These are phyloP conservation scores for Asarcornis scutulata DNA, from an alignment of 2,113 vertebrate genomes.

Conservation along the genomic window DNA sequence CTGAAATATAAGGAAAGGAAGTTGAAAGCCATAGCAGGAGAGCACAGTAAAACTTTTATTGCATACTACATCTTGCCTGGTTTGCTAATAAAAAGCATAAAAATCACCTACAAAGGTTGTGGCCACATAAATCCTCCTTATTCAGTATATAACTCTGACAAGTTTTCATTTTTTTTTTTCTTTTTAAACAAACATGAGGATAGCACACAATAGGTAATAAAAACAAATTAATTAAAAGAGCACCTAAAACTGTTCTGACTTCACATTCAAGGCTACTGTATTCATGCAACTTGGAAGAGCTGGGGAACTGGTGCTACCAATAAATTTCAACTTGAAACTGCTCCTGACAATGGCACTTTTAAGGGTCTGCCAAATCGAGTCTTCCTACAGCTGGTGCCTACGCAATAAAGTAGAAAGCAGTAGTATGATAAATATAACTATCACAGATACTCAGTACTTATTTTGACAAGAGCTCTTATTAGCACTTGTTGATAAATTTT, in stretches of 20 bases:
- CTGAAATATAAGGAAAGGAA: constrained; percentile 17
- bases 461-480: not conserved
- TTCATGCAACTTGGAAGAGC: constrained; percentile 12
- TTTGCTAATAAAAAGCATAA: constrained; percentile 70
- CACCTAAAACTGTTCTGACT: not conserved
- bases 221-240: constrained; percentile 60
- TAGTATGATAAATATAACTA: not conserved
- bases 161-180: not conserved
- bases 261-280: not conserved
- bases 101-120: constrained; percentile 46
- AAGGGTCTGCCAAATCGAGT: not conserved
- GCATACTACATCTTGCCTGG: constrained; percentile 57
- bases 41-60: constrained; percentile 59
- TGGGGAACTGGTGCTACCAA: not conserved
- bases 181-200: constrained; percentile 44
- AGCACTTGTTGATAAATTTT: not conserved
- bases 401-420: not conserved
- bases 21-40: constrained; percentile 27
- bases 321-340: constrained; percentile 41
- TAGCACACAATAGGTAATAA: constrained; percentile 51
- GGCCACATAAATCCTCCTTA: constrained; percentile 59
- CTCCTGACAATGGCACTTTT: constrained; percentile 16
- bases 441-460: not conserved
- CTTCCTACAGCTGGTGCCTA: not conserved
- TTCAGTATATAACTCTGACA: constrained; percentile 26